Evolutionary conservation across 2,113 vertebrate species (phyloP).

Genomic region (Piaya cayana): DNA sequence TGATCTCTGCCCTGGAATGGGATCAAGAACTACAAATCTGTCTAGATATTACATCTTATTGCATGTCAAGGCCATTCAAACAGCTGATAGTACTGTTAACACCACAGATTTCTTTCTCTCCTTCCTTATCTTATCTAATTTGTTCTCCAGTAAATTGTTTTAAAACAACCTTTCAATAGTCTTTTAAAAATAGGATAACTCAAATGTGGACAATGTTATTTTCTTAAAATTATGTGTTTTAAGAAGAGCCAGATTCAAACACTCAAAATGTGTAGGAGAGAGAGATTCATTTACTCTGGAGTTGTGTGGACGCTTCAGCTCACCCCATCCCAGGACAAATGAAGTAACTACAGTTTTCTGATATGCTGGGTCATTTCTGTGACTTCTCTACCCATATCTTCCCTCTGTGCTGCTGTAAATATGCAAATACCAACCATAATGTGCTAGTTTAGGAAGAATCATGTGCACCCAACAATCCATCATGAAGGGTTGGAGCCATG

Average conservation of each 20-base stretch:
- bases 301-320: not conserved
- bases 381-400: not conserved
- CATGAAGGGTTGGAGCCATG: not conserved
- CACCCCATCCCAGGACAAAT: not conserved
- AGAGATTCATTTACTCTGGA: not conserved
- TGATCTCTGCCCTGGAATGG: not conserved
- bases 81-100: not conserved
- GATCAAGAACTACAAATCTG: not conserved
- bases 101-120: not conserved
- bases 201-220: not conserved
- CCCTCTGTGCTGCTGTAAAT: not conserved
- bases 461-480: not conserved
- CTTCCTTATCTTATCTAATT: not conserved
- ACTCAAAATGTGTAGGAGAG: not conserved
- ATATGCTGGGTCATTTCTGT: not conserved
- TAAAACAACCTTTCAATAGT: not conserved
- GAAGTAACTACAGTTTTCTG: not conserved
- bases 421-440: not conserved
- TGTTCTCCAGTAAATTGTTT: not conserved
- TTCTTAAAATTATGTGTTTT: not conserved
- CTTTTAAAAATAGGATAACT: not conserved
- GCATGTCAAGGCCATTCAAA: not conserved
- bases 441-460: not conserved
- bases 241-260: not conserved
- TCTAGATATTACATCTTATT: not conserved